Percentiles rank a stretch among this genome's conserved stretches.
Conservation (phyloP, 2,888 invertebrate species). For the Netelia inedita region DNA sequence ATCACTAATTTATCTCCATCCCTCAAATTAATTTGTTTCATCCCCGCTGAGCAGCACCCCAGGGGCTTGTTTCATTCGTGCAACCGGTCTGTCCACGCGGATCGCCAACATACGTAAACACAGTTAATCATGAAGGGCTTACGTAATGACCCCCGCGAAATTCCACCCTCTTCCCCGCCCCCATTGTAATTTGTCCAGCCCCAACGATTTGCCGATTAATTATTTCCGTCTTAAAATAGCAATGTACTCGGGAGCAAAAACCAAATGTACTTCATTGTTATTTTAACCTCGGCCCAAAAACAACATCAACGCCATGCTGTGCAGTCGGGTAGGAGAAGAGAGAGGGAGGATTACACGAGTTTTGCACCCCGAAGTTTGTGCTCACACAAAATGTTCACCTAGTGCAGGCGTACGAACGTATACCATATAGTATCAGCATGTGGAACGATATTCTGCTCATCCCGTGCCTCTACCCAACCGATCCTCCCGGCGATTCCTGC, state of each 20-base stretch:
- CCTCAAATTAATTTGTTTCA: too few species aligned
- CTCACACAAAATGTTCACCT: neutral
- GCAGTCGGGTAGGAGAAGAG: neutral
- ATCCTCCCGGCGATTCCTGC: constrained; percentile 23
- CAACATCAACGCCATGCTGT: neutral
- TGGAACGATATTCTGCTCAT: constrained; percentile 10
- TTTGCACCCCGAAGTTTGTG: neutral
- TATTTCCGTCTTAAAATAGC: neutral
- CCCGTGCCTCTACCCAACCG: neutral
- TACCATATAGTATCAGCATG: constrained; percentile 19
- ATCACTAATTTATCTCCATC: too few species aligned
- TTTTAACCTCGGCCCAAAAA: neutral
- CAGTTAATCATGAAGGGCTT: too few species aligned
- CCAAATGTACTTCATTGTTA: neutral
- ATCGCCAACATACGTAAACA: too few species aligned
- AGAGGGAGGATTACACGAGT: neutral
- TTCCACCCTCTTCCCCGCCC: too few species aligned
- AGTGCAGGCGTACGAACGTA: neutral
- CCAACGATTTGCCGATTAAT: neutral
- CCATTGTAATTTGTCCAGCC: neutral
- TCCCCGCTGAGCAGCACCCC: too few species aligned
- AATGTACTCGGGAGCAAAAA: neutral
- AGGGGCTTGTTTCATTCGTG: too few species aligned
- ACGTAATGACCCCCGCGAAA: too few species aligned
- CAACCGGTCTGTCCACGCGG: too few species aligned